phyloP scores from a whole-genome alignment of 2,888 invertebrate genomes.

The Lathronympha strigana region DNA sequence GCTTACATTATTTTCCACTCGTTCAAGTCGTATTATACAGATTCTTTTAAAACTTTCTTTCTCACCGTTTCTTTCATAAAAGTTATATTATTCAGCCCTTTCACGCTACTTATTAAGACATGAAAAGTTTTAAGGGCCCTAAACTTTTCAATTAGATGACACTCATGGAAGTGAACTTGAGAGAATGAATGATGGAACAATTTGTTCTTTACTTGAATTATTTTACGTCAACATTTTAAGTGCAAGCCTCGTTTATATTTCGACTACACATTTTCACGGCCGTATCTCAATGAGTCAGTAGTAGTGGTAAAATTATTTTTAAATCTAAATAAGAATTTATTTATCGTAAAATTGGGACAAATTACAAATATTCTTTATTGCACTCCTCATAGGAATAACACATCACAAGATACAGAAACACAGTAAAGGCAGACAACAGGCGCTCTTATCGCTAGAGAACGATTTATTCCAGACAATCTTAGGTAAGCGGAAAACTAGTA shows the following conservation, averaged over 20 bases:
- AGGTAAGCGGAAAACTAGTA: too few relatives aligned
- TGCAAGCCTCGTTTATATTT: background rate
- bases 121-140: slow-evolving; percentile 36
- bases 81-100: slow-evolving; percentile 38
- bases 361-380: too few relatives aligned
- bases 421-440: too few relatives aligned
- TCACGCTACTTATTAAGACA: slow-evolving; percentile 36
- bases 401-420: too few relatives aligned
- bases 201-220: slow-evolving; percentile 30
- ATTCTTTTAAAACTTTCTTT: slow-evolving; percentile 33
- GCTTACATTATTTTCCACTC: slow-evolving; percentile 34
- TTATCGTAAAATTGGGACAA: too few relatives aligned
- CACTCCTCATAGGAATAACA: too few relatives aligned
- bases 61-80: slow-evolving; percentile 28
- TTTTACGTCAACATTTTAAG: background rate
- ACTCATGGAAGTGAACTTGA: slow-evolving; percentile 31
- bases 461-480: too few relatives aligned
- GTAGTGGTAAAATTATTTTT: too few relatives aligned
- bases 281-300: too few relatives aligned
- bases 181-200: slow-evolving; percentile 31
- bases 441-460: too few relatives aligned
- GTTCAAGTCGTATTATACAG: slow-evolving; percentile 33
- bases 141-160: slow-evolving; percentile 41
- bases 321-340: too few relatives aligned
- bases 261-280: too few relatives aligned